Conservation (phyloP, 2,888 invertebrate species). For the Lithophane semibrunnea region DNA sequence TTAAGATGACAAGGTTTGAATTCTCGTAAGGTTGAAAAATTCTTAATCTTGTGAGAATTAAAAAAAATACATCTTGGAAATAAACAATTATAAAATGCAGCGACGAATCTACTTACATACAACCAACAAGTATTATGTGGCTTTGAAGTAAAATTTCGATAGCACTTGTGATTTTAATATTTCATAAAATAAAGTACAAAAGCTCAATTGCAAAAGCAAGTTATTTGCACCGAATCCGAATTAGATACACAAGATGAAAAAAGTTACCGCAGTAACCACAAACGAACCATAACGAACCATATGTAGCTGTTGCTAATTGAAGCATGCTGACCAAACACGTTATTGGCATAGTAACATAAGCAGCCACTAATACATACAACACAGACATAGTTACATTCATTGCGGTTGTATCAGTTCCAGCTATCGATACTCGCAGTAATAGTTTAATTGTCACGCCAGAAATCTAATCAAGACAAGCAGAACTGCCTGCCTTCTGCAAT, state of each 20-base stretch:
- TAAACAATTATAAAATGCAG: no score
- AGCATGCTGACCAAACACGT: conserved; percentile 3
- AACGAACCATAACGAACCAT: not conserved
- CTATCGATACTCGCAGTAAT: not conserved
- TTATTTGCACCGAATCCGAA: not conserved
- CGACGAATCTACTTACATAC: not conserved
- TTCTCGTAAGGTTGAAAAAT: not conserved
- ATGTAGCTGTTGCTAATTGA: conserved; percentile 24
- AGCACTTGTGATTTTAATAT: not conserved
- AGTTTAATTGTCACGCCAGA: not conserved
- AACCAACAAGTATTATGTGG: not conserved
- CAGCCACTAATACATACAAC: not conserved
- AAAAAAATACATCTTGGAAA: not conserved
- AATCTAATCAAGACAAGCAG: not conserved
- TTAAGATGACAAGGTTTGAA: not conserved
- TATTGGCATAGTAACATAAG: conserved; percentile 9
- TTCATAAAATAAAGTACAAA: not conserved
- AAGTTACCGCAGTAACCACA: not conserved
- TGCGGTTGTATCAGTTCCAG: not conserved
- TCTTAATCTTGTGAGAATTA: not conserved
- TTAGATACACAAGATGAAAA: not conserved
- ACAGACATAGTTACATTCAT: not conserved
- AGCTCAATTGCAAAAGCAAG: not conserved
- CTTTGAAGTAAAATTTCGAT: not conserved
- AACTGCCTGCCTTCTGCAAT: not conserved